Conservation (phyloP, 2,113 vertebrate species). For the Tupaia tana region DNA sequence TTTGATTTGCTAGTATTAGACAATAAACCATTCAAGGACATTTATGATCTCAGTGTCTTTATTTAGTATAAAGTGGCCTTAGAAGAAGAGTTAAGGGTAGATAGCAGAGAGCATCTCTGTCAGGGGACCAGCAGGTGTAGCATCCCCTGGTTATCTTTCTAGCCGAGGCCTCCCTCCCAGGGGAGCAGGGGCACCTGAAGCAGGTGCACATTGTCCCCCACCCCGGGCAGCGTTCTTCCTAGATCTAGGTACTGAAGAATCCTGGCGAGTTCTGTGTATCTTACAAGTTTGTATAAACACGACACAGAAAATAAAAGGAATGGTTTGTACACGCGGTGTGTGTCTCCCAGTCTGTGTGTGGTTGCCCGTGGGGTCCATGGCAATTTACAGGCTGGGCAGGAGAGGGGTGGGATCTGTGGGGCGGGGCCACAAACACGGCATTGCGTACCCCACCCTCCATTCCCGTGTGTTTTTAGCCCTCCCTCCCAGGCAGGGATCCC, state of each 20-base stretch:
- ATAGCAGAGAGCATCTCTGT: neutral
- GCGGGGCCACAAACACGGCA: too few relatives aligned
- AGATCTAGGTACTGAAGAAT: slow-evolving; percentile 12
- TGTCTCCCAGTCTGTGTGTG: neutral
- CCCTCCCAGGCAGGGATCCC: neutral
- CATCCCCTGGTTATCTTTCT: slow-evolving; percentile 48
- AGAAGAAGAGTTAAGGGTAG: neutral
- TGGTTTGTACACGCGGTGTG: slow-evolving; percentile 52
- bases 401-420: neutral
- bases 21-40: slow-evolving; percentile 85
- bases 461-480: too few relatives aligned
- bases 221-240: neutral
- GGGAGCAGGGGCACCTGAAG: neutral
- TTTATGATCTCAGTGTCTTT: slow-evolving; percentile 62
- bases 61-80: slow-evolving; percentile 78
- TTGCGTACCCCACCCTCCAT: too few relatives aligned
- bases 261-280: slow-evolving; percentile 29
- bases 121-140: neutral
- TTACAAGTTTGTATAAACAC: slow-evolving; percentile 63
- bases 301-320: slow-evolving; percentile 52
- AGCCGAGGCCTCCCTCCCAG: neutral
- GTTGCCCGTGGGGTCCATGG: neutral
- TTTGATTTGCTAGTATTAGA: slow-evolving; percentile 88
- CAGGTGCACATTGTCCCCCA: neutral
- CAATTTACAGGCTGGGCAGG: neutral